Evolutionary conservation across 1,140 invertebrate species (phyloP).

Genomic region (Ceratina australensis): DNA sequence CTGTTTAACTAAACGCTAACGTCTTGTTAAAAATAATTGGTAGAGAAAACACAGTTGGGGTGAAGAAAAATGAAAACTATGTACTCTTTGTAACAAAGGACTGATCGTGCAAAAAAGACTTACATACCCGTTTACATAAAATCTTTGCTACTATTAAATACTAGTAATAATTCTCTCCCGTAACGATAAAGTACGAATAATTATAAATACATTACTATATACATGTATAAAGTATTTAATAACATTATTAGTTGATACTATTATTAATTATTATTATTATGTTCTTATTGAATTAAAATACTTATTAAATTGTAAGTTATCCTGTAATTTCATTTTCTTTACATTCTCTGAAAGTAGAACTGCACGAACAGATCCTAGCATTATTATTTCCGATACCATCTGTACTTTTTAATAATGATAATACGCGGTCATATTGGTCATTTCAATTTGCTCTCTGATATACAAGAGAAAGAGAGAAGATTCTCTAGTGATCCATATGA

Average conservation of each 20-base stretch:
- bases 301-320: conserved; percentile 55
- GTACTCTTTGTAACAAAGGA: conserved; percentile 40
- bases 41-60: conserved; percentile 34
- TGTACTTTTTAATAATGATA: too few species aligned
- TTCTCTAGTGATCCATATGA: too few species aligned
- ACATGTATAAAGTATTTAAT: conserved; percentile 72
- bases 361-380: conserved; percentile 7
- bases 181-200: conserved; percentile 61
- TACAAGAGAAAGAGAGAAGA: too few species aligned
- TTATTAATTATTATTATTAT: conserved; percentile 51
- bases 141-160: conserved; percentile 67
- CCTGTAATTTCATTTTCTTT: conserved; percentile 42
- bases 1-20: conserved; percentile 21
- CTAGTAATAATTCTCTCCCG: conserved; percentile 51
- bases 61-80: conserved; percentile 22
- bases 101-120: conserved; percentile 54
- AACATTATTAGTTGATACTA: conserved; percentile 67
- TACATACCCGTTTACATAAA: conserved; percentile 68
- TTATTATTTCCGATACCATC: too few species aligned
- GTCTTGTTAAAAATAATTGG: conserved; percentile 19
- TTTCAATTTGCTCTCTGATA: too few species aligned
- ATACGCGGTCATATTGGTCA: too few species aligned
- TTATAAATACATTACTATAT: conserved; percentile 68
- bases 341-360: conserved; percentile 14
- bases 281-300: conserved; percentile 57